These are phyloP conservation scores for Endotricha flammealis DNA, from an alignment of 2,888 invertebrate species.

Conservation along the genomic window DNA sequence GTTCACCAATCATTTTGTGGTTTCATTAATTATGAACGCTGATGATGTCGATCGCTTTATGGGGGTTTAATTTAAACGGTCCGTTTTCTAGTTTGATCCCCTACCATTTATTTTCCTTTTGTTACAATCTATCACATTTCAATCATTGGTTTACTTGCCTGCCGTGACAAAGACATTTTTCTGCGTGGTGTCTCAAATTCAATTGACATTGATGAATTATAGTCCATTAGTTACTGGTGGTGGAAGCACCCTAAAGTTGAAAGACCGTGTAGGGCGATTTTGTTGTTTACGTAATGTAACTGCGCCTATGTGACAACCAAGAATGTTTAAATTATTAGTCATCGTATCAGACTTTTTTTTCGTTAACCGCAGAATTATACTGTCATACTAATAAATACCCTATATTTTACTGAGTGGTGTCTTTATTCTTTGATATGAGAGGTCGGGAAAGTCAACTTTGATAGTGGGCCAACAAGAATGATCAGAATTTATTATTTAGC, in stretches of 20 bases:
- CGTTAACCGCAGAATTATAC: too few relatives aligned
- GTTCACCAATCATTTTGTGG: conserved; percentile 3
- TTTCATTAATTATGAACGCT: conserved; percentile 7
- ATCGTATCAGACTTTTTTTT: too few relatives aligned
- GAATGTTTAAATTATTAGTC: too few relatives aligned
- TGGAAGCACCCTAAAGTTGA: background rate
- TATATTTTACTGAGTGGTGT: too few relatives aligned
- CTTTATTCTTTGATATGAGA: too few relatives aligned
- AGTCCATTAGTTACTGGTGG: conserved; percentile 16
- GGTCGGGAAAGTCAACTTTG: too few relatives aligned
- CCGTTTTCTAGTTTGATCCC: conserved; percentile 19
- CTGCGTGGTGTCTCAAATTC: conserved; percentile 27
- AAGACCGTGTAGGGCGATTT: background rate
- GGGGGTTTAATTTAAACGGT: conserved; percentile 1
- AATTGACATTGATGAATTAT: conserved; percentile 37
- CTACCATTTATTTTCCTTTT: conserved; percentile 26
- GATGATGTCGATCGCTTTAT: conserved; percentile 1
- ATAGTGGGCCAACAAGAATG: too few relatives aligned
- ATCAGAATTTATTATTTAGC: too few relatives aligned
- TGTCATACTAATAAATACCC: too few relatives aligned
- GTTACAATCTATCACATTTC: conserved; percentile 43
- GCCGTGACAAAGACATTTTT: conserved; percentile 28
- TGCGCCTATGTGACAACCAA: too few relatives aligned
- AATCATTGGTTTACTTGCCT: conserved; percentile 33
- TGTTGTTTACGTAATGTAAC: too few relatives aligned